Conservation (phyloP, 2,113 vertebrate genomes). For the Vidua macroura region DNA sequence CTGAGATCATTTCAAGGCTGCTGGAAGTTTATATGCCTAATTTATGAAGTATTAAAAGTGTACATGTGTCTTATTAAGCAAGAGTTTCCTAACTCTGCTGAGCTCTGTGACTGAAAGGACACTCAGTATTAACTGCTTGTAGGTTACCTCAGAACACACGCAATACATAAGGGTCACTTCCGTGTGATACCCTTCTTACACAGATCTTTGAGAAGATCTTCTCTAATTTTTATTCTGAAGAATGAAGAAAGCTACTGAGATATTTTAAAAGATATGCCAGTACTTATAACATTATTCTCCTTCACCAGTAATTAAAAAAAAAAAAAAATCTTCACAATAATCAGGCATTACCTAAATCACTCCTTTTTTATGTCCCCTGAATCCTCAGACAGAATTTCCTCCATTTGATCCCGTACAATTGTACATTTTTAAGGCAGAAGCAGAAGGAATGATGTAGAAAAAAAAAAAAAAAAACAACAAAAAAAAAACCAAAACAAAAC, state of each 20-base stretch:
- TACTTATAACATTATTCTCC: background rate
- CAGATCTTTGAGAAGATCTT: background rate
- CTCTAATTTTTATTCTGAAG: background rate
- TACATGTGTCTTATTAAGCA: constrained; percentile 20
- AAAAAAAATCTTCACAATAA: background rate
- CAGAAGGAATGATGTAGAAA: background rate
- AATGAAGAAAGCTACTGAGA: background rate
- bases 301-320: background rate
- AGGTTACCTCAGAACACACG: background rate
- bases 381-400: background rate
- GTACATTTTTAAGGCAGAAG: background rate
- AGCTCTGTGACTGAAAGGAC: background rate
- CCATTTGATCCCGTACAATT: background rate
- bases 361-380: background rate
- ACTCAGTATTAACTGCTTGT: background rate
- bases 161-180: background rate
- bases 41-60: constrained; percentile 29
- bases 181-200: background rate
- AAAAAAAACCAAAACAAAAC: too few species aligned
- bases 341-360: background rate
- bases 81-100: constrained; percentile 12
- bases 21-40: constrained; percentile 5
- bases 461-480: too few species aligned
- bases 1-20: background rate
- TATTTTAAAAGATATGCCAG: background rate